Conservation (phyloP, 2,113 vertebrate species). For the Psettodes erumei region DNA sequence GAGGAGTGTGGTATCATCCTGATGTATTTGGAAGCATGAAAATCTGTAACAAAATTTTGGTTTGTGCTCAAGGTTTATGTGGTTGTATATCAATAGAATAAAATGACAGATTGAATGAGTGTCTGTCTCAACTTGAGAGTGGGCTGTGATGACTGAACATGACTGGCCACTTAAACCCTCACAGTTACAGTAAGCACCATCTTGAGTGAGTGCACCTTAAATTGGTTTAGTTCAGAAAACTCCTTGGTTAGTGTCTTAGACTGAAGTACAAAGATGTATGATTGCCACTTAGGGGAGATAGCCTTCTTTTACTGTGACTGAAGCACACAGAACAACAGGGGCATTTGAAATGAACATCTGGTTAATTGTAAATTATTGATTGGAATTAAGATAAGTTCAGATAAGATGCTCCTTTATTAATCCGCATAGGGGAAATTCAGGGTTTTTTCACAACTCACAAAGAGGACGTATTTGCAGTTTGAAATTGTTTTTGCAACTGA, state of each 20-base stretch:
- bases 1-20: no score
- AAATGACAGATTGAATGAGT: slow-evolving; percentile 56
- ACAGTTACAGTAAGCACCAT: slow-evolving; percentile 40
- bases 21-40: neutral
- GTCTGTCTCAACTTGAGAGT: slow-evolving; percentile 36
- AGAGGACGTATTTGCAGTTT: no score
- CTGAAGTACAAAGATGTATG: slow-evolving; percentile 27
- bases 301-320: neutral
- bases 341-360: slow-evolving; percentile 31
- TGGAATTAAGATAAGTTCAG: no score
- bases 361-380: slow-evolving; percentile 56
- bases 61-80: slow-evolving; percentile 29
- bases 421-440: no score
- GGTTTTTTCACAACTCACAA: no score
- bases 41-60: slow-evolving; percentile 14
- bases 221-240: slow-evolving; percentile 49
- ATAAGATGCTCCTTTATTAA: no score
- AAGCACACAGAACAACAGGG: slow-evolving; percentile 5
- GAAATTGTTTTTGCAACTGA: slow-evolving; percentile 54
- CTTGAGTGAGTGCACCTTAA: slow-evolving; percentile 45
- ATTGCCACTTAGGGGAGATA: neutral
- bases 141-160: slow-evolving; percentile 59
- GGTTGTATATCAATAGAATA: slow-evolving; percentile 48
- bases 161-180: slow-evolving; percentile 59
- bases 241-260: slow-evolving; percentile 13